Percentiles rank a stretch among this genome's conserved stretches.
These are phyloP conservation scores for Drosophila nasuta DNA, from an alignment of 1,140 invertebrate genomes.

Conservation along the genomic window DNA sequence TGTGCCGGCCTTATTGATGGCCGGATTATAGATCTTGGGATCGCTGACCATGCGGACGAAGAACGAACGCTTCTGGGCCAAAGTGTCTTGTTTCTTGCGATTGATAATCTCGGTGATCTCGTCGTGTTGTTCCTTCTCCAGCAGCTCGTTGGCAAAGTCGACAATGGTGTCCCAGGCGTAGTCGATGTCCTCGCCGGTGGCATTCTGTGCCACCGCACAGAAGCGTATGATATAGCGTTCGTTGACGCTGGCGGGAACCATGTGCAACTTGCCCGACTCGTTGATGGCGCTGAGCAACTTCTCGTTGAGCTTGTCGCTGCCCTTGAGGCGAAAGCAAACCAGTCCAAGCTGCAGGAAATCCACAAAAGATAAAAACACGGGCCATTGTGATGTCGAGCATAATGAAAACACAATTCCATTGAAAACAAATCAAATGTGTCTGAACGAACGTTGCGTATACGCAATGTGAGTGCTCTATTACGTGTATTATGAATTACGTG, in stretches of 20 bases:
- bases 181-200: conserved; percentile 94
- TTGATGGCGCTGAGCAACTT: conserved; percentile 97
- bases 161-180: conserved; percentile 96
- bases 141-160: conserved; percentile 92
- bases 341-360: conserved; percentile 88
- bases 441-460: conserved; percentile 38
- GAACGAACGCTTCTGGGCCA: conserved; percentile 96
- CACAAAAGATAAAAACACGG: conserved; percentile 16
- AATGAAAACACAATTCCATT: conserved; percentile 15
- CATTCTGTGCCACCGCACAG: conserved; percentile 96
- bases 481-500: conserved; percentile 47
- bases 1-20: conserved; percentile 90
- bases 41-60: conserved; percentile 99
- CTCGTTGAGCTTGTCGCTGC: conserved; percentile 96
- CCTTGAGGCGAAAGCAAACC: conserved; percentile 94
- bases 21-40: conserved; percentile 97
- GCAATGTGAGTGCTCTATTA: conserved; percentile 21
- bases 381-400: not conserved
- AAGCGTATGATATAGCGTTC: conserved; percentile 97
- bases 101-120: conserved; percentile 89
- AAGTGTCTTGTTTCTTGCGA: conserved; percentile 89
- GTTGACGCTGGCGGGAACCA: conserved; percentile 97
- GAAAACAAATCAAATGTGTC: not conserved
- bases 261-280: conserved; percentile 97
- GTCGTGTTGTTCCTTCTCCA: conserved; percentile 90